A percentile compares a stretch with the other conserved stretches of the same genome.
Conservation (phyloP, 92 coral and sea anemone species). For the Zoanthus gigantus region DNA sequence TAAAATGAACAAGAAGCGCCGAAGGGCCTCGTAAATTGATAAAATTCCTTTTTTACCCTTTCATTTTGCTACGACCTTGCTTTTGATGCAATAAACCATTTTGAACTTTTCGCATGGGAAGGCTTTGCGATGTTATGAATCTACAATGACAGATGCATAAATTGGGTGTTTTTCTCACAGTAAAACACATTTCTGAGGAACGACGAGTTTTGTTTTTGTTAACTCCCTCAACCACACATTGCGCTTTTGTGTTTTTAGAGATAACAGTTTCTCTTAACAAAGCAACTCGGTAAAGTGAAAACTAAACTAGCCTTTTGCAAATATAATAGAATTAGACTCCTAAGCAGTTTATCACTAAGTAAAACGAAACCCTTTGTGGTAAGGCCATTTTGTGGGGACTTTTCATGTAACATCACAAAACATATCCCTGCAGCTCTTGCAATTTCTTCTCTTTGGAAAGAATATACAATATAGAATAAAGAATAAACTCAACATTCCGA, state of each 20-base stretch:
- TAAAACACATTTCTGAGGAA: slow-evolving; percentile 49
- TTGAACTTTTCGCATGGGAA: slow-evolving; percentile 45
- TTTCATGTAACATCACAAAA: not conserved
- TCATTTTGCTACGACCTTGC: slow-evolving; percentile 45
- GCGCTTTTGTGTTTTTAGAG: slow-evolving; percentile 50
- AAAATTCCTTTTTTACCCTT: not conserved
- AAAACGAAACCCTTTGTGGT: slow-evolving; percentile 2
- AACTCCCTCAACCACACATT: slow-evolving; percentile 48
- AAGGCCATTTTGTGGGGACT: not conserved
- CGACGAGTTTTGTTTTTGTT: slow-evolving; percentile 44
- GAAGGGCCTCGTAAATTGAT: slow-evolving; percentile 32
- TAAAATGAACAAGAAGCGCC: slow-evolving; percentile 40
- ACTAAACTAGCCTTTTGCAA: slow-evolving; percentile 34
- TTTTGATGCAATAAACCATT: slow-evolving; percentile 37
- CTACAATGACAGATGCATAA: slow-evolving; percentile 32
- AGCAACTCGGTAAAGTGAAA: slow-evolving; percentile 42
- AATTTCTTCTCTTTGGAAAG: not conserved
- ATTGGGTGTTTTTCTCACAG: slow-evolving; percentile 36
- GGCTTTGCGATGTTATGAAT: slow-evolving; percentile 32
- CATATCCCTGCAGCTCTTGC: not conserved
- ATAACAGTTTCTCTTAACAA: slow-evolving; percentile 47
- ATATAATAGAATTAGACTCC: slow-evolving; percentile 35
- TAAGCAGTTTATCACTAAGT: slow-evolving; percentile 16
- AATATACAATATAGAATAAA: slow-evolving; percentile 1
- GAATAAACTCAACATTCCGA: slow-evolving; percentile 38